Evolutionary conservation across 2,113 vertebrate species (phyloP).

Genomic region (Callionymus lyra): DNA sequence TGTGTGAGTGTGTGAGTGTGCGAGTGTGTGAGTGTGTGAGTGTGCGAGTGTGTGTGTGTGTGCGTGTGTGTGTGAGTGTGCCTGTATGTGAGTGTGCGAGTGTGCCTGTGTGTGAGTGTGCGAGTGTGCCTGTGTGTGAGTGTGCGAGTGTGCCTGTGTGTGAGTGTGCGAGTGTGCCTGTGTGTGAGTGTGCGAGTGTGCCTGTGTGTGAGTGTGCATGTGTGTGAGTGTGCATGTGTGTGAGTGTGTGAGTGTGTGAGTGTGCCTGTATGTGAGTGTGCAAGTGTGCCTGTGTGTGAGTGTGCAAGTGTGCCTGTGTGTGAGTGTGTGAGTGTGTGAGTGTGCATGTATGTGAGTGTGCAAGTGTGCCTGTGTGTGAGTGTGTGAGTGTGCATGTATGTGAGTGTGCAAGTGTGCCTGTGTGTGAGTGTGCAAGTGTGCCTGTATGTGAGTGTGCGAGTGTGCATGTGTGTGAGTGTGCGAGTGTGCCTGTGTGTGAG

Average conservation of each 20-base stretch:
- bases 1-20: slow-evolving; percentile 62
- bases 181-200: slow-evolving; percentile 62
- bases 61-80: slow-evolving; percentile 62
- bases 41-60: slow-evolving; percentile 57
- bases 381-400: slow-evolving; percentile 49
- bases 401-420: slow-evolving; percentile 63
- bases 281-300: slow-evolving; percentile 59
- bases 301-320: slow-evolving; percentile 58
- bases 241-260: slow-evolving; percentile 51
- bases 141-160: slow-evolving; percentile 63
- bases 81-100: too few species aligned
- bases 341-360: slow-evolving; percentile 63
- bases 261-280: slow-evolving; percentile 63
- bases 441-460: too few species aligned
- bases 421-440: too few species aligned
- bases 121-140: too few species aligned
- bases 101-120: slow-evolving; percentile 63
- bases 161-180: too few species aligned
- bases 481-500: too few species aligned
- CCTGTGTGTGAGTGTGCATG: slow-evolving; percentile 58
- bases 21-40: slow-evolving; percentile 63
- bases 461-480: slow-evolving; percentile 63
- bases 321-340: slow-evolving; percentile 54
- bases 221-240: slow-evolving; percentile 64
- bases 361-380: slow-evolving; percentile 59